Percentiles rank a stretch among this genome's conserved stretches.
Evolutionary conservation across 2,113 vertebrate species (phyloP).

Genomic region (Psilopogon haemacephalus): DNA sequence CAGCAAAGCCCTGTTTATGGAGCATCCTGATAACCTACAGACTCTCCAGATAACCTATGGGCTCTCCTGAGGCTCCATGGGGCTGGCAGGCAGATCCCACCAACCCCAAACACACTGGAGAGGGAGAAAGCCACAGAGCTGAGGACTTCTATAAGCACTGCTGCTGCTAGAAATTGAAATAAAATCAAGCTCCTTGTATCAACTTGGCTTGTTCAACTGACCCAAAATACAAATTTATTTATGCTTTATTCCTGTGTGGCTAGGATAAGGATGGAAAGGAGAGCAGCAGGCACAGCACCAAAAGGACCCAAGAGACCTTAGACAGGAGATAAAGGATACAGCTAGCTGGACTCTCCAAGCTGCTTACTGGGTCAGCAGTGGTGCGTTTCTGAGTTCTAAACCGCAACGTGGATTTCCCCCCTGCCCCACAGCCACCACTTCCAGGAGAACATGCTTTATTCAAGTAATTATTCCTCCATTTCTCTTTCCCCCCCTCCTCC

Average conservation of each 20-base stretch:
- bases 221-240: neutral
- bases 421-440: neutral
- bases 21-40: rapidly evolving
- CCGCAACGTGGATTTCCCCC: neutral
- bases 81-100: neutral
- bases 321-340: neutral
- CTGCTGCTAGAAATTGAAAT: neutral
- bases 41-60: rapidly evolving
- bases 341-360: neutral
- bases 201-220: neutral
- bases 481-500: neutral
- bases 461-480: neutral
- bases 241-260: neutral
- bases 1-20: neutral
- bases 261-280: neutral
- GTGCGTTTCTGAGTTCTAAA: neutral
- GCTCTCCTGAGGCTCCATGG: rapidly evolving
- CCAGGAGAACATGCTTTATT: neutral
- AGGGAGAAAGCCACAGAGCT: neutral
- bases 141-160: neutral
- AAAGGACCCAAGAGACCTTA: rapidly evolving
- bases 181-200: neutral
- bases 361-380: neutral
- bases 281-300: neutral
- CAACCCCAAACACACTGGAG: rapidly evolving